phyloP scores from a whole-genome alignment of 2,797 vertebrate species.

The Graptemys geographica region DNA sequence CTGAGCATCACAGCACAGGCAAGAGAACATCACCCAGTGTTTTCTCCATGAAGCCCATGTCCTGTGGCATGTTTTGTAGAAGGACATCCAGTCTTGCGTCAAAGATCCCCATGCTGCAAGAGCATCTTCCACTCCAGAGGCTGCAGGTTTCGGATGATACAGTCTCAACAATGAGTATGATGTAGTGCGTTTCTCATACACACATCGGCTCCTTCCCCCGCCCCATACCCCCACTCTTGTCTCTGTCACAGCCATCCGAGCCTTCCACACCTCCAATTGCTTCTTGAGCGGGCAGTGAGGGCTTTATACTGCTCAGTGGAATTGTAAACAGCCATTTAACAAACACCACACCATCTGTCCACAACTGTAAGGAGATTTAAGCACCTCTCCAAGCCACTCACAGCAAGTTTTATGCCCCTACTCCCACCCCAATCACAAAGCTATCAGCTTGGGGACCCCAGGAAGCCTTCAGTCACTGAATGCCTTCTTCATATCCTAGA shows the following conservation, averaged over 20 bases:
- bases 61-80: neutral
- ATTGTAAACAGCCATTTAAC: neutral
- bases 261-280: neutral
- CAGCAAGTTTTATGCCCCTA: neutral
- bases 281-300: neutral
- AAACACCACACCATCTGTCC: neutral
- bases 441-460: neutral
- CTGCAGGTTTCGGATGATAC: constrained; percentile 16
- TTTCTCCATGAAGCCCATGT: fast-evolving
- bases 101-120: neutral
- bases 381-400: neutral
- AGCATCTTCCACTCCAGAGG: neutral
- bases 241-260: neutral
- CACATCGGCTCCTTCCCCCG: neutral
- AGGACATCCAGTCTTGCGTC: neutral
- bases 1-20: neutral
- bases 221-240: neutral
- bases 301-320: neutral
- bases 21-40: neutral
- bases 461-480: neutral
- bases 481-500: neutral
- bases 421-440: neutral
- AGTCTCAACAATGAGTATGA: constrained; percentile 21
- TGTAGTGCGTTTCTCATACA: constrained; percentile 26
- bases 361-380: neutral